These are phyloP conservation scores for Fulmarus glacialis DNA, from an alignment of 2,113 vertebrate genomes.

Conservation along the genomic window DNA sequence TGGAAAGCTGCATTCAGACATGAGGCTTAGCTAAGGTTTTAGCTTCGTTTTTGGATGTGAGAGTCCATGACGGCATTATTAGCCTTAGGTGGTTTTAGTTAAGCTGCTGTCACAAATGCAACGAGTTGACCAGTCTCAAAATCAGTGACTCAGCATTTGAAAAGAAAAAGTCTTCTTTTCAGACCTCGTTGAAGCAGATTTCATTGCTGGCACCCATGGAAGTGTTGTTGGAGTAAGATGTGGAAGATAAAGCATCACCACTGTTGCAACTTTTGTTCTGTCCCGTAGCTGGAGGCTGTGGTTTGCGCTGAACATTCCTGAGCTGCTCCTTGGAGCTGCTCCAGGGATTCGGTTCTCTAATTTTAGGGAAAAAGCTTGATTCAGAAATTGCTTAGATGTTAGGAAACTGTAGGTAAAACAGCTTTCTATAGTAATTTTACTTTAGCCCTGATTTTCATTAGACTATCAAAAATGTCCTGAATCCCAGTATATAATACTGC, in stretches of 20 bases:
- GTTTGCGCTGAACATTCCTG: not conserved
- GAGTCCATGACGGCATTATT: not conserved
- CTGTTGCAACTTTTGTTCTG: constrained; percentile 21
- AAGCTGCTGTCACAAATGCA: not conserved
- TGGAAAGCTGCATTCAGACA: constrained; percentile 26
- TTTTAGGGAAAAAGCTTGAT: not conserved
- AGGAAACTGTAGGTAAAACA: not conserved
- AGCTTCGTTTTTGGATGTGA: not conserved
- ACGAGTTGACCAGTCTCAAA: not conserved
- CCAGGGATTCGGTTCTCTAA: not conserved
- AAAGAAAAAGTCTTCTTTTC: not conserved
- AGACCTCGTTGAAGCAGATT: not conserved
- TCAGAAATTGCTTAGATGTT: not conserved
- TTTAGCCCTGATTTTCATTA: not conserved
- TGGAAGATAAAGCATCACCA: not conserved
- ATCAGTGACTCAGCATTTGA: not conserved
- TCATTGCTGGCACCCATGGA: not conserved
- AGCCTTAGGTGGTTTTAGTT: not conserved
- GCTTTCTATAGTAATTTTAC: not conserved
- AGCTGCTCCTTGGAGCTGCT: not conserved
- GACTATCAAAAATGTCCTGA: not conserved
- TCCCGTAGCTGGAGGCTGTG: not conserved
- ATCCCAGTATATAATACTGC: not conserved
- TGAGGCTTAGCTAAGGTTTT: constrained; percentile 11
- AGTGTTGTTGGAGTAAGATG: not conserved